These are phyloP conservation scores for Alethe diademata DNA, from an alignment of 2,113 vertebrate genomes.

Conservation along the genomic window DNA sequence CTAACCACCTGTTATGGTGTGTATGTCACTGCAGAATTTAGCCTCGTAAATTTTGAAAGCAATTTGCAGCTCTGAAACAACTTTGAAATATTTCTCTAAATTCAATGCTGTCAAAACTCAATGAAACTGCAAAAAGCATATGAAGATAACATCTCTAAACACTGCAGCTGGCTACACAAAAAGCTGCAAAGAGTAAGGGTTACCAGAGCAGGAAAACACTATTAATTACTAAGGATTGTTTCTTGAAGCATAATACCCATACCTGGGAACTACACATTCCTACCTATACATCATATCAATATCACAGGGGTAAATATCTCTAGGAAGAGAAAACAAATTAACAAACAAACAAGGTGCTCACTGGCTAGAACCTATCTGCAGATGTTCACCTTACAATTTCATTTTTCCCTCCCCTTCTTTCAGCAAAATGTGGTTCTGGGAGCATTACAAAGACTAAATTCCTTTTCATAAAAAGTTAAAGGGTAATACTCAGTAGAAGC, in stretches of 20 bases:
- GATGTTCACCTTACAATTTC: slow-evolving; percentile 46
- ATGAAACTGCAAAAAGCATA: background rate
- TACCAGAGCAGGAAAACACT: slow-evolving; percentile 5
- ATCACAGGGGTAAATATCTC: background rate
- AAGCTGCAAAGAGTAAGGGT: background rate
- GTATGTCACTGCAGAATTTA: background rate
- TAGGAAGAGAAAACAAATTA: slow-evolving; percentile 35
- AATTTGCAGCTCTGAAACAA: background rate
- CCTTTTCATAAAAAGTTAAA: slow-evolving; percentile 61
- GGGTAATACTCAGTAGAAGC: slow-evolving; percentile 53
- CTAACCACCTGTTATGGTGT: background rate
- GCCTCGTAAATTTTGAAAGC: background rate
- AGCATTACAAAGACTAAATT: slow-evolving; percentile 47
- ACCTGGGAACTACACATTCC: background rate
- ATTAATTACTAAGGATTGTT: background rate
- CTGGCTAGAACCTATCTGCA: background rate
- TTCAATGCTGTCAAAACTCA: background rate
- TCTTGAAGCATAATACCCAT: background rate
- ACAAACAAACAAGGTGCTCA: background rate
- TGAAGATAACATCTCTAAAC: background rate
- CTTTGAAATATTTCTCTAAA: background rate
- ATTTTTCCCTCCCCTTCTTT: slow-evolving; percentile 20
- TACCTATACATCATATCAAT: background rate
- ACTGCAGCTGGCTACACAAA: background rate
- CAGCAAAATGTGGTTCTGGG: slow-evolving; percentile 45